Conservation (phyloP, 2,113 vertebrate species). For the Peromyscus polionotus region DNA sequence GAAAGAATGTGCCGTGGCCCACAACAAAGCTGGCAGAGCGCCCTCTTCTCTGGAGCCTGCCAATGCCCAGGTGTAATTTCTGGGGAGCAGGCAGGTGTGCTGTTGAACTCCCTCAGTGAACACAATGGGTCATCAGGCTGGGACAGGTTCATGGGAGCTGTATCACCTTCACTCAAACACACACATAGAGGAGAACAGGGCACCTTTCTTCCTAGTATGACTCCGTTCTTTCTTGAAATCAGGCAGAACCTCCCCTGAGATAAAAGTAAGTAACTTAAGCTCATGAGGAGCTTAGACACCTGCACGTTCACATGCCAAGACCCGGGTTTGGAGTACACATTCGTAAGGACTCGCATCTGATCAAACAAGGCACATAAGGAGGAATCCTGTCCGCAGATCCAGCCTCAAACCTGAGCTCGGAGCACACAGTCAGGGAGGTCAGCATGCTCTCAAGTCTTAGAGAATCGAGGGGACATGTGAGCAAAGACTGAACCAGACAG, state of each 20-base stretch:
- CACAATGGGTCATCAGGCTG: neutral
- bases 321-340: constrained; percentile 66
- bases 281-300: constrained; percentile 68
- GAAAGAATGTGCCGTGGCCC: neutral
- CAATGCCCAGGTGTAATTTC: rapidly evolving
- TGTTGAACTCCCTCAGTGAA: neutral
- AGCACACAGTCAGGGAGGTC: constrained; percentile 60
- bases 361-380: constrained; percentile 84
- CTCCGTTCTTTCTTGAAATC: neutral
- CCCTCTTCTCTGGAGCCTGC: neutral
- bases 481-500: neutral
- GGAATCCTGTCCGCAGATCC: constrained; percentile 72
- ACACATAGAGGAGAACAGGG: neutral
- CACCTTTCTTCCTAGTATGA: neutral
- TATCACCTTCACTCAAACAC: neutral
- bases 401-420: constrained; percentile 39
- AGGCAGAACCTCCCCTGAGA: constrained; percentile 49
- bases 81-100: neutral
- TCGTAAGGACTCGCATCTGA: constrained; percentile 75
- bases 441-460: constrained; percentile 70
- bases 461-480: neutral
- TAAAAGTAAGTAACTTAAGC: constrained; percentile 9
- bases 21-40: rapidly evolving
- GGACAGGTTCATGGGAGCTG: neutral
- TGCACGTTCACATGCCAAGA: constrained; percentile 40